These are phyloP conservation scores for Acanthosepion pharaonis DNA, from an alignment of 2,888 invertebrate species.

Conservation along the genomic window DNA sequence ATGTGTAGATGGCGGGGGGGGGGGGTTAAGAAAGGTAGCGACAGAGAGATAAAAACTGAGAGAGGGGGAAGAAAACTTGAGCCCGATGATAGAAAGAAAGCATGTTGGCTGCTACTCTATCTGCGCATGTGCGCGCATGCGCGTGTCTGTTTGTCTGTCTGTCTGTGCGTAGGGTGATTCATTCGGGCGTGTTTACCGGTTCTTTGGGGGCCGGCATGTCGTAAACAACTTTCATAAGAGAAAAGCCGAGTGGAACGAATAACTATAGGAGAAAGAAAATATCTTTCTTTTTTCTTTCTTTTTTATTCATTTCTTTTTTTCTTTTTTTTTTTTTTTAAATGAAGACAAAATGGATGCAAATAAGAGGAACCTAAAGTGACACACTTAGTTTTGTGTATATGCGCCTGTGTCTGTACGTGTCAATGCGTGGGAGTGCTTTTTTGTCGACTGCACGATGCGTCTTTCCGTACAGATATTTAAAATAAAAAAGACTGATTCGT, in stretches of 20 bases:
- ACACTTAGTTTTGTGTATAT: background rate
- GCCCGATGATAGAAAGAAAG: background rate
- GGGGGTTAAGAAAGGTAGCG: background rate
- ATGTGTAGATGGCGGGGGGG: background rate
- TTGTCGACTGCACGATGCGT: too few relatives aligned
- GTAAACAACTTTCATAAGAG: background rate
- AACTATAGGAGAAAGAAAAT: background rate
- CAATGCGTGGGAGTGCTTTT: background rate
- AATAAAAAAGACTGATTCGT: too few relatives aligned
- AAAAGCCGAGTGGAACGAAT: background rate
- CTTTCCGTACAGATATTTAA: too few relatives aligned
- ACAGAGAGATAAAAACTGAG: background rate
- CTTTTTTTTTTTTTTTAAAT: background rate
- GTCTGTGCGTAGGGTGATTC: background rate
- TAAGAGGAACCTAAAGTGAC: background rate
- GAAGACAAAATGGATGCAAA: background rate
- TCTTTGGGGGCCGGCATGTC: background rate
- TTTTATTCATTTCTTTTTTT: background rate
- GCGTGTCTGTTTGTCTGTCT: background rate
- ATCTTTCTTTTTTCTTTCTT: background rate
- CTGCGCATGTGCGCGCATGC: background rate
- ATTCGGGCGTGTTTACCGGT: background rate
- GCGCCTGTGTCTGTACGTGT: background rate
- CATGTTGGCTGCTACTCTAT: background rate
- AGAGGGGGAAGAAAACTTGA: background rate